Evolutionary conservation across 1,140 invertebrate genomes (phyloP).

Genomic region (Tetramorium alpestre): DNA sequence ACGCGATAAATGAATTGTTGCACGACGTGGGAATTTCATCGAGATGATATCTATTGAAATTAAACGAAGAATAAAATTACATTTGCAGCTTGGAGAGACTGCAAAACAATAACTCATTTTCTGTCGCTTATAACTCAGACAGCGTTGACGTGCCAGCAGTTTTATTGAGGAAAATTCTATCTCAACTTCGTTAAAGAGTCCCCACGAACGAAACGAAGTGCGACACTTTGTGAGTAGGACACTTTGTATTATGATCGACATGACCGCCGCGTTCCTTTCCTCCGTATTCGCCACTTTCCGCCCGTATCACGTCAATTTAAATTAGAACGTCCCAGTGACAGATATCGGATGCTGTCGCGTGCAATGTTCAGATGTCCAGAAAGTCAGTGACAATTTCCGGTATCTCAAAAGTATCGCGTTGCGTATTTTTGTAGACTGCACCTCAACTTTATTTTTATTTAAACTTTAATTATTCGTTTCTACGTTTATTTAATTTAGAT

Average conservation of each 20-base stretch:
- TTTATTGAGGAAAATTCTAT: background rate
- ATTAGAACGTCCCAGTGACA: slow-evolving; percentile 47
- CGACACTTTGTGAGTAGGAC: slow-evolving; percentile 1
- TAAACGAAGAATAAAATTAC: background rate
- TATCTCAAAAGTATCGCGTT: background rate
- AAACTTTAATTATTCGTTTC: background rate
- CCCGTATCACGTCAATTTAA: slow-evolving; percentile 63
- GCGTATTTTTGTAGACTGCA: background rate
- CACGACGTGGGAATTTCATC: background rate
- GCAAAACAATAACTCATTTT: slow-evolving; percentile 7
- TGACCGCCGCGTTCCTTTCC: slow-evolving; percentile 9
- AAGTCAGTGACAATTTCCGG: slow-evolving; percentile 28
- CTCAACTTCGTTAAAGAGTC: background rate
- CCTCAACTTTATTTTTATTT: background rate
- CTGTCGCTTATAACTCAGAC: background rate
- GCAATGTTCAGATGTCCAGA: slow-evolving; percentile 26
- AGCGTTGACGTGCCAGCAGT: background rate
- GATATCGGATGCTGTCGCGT: slow-evolving; percentile 24
- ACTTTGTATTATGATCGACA: slow-evolving; percentile 44
- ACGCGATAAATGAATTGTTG: background rate
- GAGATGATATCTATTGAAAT: background rate
- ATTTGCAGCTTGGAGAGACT: background rate
- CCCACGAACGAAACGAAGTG: background rate
- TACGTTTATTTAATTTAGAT: background rate
- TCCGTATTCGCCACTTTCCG: slow-evolving; percentile 9